Evolutionary conservation across 2,113 vertebrate species (phyloP), one percentile per base, ranked within the genome.

Genomic region (Dendropsophus ebraccatus): DNA sequence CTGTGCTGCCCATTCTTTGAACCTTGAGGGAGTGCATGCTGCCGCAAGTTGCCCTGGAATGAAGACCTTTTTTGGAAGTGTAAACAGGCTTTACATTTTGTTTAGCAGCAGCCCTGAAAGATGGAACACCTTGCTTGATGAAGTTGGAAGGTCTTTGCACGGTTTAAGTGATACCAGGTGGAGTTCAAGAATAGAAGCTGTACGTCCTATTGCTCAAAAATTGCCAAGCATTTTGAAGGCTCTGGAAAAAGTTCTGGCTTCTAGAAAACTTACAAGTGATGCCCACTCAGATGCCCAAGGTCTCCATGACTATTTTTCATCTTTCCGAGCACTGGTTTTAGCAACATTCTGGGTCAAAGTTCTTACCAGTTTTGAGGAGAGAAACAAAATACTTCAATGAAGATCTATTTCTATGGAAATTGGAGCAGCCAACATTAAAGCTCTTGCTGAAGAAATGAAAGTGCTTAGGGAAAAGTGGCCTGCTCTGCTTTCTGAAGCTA

Each of bases 101-200:
- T 77, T 77, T 17, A 54, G 74, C 47, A 77, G 47, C 74, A 54
- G 75, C 28, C 30, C 75, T 56, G 25, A 54, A 16, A 56, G 75
- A 54, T 78, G 75, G 75, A 30, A 32, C 14, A 35, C 25, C 8
- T n/a, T 78, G 25, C 30, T 28, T 54, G 28, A 32, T 2, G 49
- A 32, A 78, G 41, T 65, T 65, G 60, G 5, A n/a, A 65, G 23
- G 9, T 65, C 60, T 28, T 28, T 65, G 60, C 32, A 78, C 32
- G 6, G 75, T 32, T 30, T 25, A 54, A 78, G 50, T 56, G 75
- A 77, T 49, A 77, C 74, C 28, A n/a, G 47, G 47, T 77, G 47
- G 75, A 77, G 75, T 56, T 28, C 50, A 32, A 54, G 30, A 77
- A 52, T 30, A 28, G 47, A 77, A 19, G 49, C 47, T 19, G 47